Evolutionary conservation across 1,140 invertebrate genomes (phyloP).

Genomic region (Cotesia vestalis): DNA sequence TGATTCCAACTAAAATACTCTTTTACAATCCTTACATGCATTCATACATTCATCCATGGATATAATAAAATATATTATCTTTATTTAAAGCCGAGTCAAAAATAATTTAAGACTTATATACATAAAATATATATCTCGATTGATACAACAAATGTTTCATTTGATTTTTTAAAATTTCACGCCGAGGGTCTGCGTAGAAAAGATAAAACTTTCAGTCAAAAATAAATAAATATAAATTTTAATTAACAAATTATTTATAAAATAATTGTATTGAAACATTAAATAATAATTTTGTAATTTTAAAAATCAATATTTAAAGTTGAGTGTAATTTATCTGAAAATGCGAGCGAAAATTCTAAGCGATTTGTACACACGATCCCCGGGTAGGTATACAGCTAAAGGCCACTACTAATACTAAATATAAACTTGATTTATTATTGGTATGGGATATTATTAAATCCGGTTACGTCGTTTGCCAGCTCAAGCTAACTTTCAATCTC

Average conservation of each 20-base stretch:
- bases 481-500: constrained; percentile 58
- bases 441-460: constrained; percentile 61
- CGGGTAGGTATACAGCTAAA: constrained; percentile 30
- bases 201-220: no score
- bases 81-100: no score
- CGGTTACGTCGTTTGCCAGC: constrained; percentile 54
- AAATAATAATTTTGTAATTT: not conserved
- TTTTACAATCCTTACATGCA: no score
- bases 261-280: no score
- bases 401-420: constrained; percentile 57
- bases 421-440: constrained; percentile 62
- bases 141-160: no score
- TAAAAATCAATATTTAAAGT: constrained; percentile 9
- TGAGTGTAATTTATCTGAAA: constrained; percentile 13
- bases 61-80: not conserved
- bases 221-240: not conserved
- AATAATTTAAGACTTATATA: not conserved
- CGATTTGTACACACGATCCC: constrained; percentile 37
- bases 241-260: not conserved
- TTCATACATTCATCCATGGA: not conserved
- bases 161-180: no score
- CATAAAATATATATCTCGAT: no score
- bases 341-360: constrained; percentile 31
- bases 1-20: constrained; percentile 1
- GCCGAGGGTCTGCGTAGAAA: no score